Base-by-base conservation (phyloP, 2,797 vertebrate genomes). In the Arctocebus calabarensis region DNA sequence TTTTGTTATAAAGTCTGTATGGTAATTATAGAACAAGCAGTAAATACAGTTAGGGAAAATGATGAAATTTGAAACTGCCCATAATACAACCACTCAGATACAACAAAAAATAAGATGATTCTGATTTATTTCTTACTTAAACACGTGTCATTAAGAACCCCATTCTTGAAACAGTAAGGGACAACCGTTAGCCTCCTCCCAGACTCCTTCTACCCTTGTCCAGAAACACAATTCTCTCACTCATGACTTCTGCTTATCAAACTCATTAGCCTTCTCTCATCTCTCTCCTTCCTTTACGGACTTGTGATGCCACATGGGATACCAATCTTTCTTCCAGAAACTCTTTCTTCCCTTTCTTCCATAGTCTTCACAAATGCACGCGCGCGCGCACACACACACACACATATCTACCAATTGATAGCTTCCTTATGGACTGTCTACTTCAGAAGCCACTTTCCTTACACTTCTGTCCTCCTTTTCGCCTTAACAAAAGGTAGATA, bases 121-220 rank as follows among this genome's bases (percentile, higher is more conserved):
- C 5, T 45, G 34, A 77, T 84, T 74, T 48, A 75, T 34, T 79
- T 82, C 85, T 95, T 94, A 90, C 17, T 88, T 83, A 84, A 90
- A 90, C 92, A n/a, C 2, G 64, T 17, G 19, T 61, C 22, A 45
- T 57, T 84, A 84, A 71, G 34, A 55, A 94, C 14, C 83, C 48
- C 52, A 52, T 64, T 90, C 25, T 64, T 29, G 3, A 85, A 73
- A 79, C 8, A 74, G 29, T 73, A 73, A 87, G 22, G 27, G 29
- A 59, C n/a, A 52, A 2, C 1, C 32, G 43, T n/a, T 37, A 11
- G 7, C 13, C 7, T 64, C 7, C 11, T 77, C 10, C 9, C 3
- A 71, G 2, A 3, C 3, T 29, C 23, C 25, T 68, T 4, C 2
- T 34, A 52, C 1, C 12, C 17, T 73, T 70, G 7, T 11, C 2